Conservation (phyloP, 2,888 invertebrate genomes). For the Clunio marinus region DNA sequence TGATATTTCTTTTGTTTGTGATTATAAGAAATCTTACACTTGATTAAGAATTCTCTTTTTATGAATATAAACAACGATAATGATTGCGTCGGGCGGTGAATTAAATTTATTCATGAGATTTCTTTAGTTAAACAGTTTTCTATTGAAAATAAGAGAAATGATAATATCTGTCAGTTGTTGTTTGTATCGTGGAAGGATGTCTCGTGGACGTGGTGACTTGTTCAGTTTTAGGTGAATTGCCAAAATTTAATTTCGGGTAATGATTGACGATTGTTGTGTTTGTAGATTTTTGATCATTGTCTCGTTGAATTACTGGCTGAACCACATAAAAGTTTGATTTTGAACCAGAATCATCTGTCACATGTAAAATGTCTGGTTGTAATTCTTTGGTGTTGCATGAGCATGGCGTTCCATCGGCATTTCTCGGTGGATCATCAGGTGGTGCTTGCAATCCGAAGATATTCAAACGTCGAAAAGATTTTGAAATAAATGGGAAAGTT, state of each 20-base stretch:
- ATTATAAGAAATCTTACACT: no score
- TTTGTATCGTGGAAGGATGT: not conserved
- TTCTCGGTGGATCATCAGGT: not conserved
- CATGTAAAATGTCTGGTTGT: not conserved
- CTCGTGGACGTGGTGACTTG: not conserved
- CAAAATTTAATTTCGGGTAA: not conserved
- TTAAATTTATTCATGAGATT: no score
- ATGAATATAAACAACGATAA: no score
- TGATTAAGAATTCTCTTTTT: no score
- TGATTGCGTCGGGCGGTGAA: no score
- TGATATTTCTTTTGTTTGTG: no score
- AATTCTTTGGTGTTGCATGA: not conserved
- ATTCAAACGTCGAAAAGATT: not conserved
- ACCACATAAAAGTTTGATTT: not conserved
- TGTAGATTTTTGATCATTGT: not conserved
- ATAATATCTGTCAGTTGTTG: not conserved
- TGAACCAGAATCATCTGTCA: not conserved
- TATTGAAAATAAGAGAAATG: no score
- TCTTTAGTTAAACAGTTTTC: no score
- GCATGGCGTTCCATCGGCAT: not conserved
- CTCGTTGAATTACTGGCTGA: not conserved
- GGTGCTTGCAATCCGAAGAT: not conserved
- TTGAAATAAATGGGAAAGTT: not conserved
- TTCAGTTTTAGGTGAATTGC: not conserved
- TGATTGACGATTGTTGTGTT: not conserved